Base-by-base conservation (phyloP, 2,113 vertebrate genomes). In the western clawed frog (Xenopus tropicalis) region DNA sequence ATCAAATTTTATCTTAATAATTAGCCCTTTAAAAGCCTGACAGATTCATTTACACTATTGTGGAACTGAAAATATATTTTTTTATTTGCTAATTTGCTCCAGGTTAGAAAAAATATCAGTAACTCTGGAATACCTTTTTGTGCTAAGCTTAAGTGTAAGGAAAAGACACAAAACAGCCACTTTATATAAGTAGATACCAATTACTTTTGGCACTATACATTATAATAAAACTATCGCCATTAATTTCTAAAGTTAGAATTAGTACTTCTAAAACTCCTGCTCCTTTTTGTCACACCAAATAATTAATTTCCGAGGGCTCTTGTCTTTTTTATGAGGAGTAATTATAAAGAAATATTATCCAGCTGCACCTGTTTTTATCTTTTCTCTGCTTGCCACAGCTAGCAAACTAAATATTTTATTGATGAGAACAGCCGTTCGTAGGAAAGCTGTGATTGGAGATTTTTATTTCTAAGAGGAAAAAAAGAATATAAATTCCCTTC, bases 331-430 rank as follows among this genome's bases (percentile, higher is more conserved):
- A 81, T 82, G 86, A 88, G 82, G 79, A 85, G 85, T 88, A 92
- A 90, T 92, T 93, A 90, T 86, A 87, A 83, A 91, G 87, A 91
- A 90, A 87, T 88, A 91, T 85, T 83, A 77, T 54, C 77, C 66
- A 48, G 78, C 70, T 69, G 84, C 86, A 88, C 86, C 88, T 89
- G 87, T 70, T 85, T 86, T 85, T 63, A 59, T 46, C 46, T 63
- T 59, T 29, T 82, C 79, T 78, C 16, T 1, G 48, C 71, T 80
- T 80, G 80, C 83, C 80, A 82, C 78, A 77, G 78, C 79, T 77
- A 86, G 82, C 77, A 84, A 87, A 85, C 78, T 77, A 82, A 42
- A 84, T 86, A 75, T 85, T 87, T 86, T 87, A 87, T 86, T 83
- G 86, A 87, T 87, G 86, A 86, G 84, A 86, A 65, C 78, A 87